A percentile compares a stretch with the other conserved stretches of the same genome.
Evolutionary conservation across 2,888 invertebrate genomes (phyloP).

Genomic region (Reticulitermes lucifugus): DNA sequence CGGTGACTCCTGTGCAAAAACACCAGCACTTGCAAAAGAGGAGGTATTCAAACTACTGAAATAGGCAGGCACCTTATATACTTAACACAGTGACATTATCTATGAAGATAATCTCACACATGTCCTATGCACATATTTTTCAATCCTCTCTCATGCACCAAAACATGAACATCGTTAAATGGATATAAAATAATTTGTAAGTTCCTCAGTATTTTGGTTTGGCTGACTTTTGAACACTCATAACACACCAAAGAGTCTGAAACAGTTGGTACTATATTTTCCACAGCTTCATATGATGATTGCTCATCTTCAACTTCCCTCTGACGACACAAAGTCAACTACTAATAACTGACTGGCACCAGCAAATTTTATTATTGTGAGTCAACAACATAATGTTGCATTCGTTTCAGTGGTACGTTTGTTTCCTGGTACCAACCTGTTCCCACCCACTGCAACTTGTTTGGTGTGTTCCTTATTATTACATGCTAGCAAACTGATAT

Average conservation of each 20-base stretch:
- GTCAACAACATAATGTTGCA: constrained; percentile 30
- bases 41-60: too few species aligned
- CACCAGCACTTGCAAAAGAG: too few species aligned
- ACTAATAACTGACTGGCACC: constrained; percentile 41
- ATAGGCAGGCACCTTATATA: too few species aligned
- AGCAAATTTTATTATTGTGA: constrained; percentile 42
- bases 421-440: background rate
- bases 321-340: constrained; percentile 62
- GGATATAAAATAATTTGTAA: background rate
- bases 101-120: too few species aligned
- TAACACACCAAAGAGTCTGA: background rate
- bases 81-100: too few species aligned
- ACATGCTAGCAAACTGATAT: constrained; percentile 6
- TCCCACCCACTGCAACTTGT: background rate
- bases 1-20: too few species aligned
- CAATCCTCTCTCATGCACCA: background rate
- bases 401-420: constrained; percentile 34
- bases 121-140: background rate
- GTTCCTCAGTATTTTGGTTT: background rate
- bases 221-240: background rate
- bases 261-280: constrained; percentile 56
- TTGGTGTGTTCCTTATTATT: background rate
- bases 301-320: constrained; percentile 79
- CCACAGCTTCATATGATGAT: constrained; percentile 79
- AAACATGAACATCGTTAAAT: background rate